phyloP scores from a whole-genome alignment of 2,888 invertebrate genomes.

The Megaustenia siamemsis region DNA sequence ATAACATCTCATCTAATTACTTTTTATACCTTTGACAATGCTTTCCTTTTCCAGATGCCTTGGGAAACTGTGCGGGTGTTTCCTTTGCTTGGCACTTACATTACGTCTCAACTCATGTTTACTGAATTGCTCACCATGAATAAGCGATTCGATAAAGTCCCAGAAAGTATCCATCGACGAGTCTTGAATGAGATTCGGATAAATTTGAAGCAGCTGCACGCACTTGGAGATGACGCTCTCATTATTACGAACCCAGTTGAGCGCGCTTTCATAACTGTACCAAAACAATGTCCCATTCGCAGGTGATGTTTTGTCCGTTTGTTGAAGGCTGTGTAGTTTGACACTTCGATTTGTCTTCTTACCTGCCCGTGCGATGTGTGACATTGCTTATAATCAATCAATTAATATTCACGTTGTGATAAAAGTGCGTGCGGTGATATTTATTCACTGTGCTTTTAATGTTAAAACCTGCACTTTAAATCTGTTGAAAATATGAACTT shows the following conservation, averaged over 20 bases:
- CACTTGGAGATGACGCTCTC: slow-evolving; percentile 28
- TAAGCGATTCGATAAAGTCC: slow-evolving; percentile 29
- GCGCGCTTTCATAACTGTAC: slow-evolving; percentile 35
- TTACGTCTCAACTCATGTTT: neutral
- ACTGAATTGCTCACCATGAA: neutral
- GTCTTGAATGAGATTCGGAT: slow-evolving; percentile 45
- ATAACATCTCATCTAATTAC: too few relatives aligned
- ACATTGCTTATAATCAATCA: neutral
- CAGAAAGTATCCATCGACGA: slow-evolving; percentile 41
- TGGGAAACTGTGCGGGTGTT: neutral
- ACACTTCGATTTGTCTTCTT: neutral
- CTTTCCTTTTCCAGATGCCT: neutral
- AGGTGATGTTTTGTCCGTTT: neutral
- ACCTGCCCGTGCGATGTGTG: too few relatives aligned
- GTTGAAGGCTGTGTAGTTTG: slow-evolving; percentile 5
- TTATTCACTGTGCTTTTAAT: too few relatives aligned
- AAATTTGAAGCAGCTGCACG: slow-evolving; percentile 37
- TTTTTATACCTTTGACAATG: neutral
- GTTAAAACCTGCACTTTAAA: too few relatives aligned
- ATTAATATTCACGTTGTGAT: too few relatives aligned
- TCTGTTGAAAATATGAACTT: too few relatives aligned
- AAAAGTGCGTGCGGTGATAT: too few relatives aligned
- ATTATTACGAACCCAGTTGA: slow-evolving; percentile 28
- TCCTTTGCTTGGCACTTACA: neutral
- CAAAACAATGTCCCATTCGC: neutral